Percentiles rank a stretch among this genome's conserved stretches.
These are phyloP conservation scores for Dendroctonus ponderosae DNA, from an alignment of 1,140 invertebrate genomes.

Conservation along the genomic window DNA sequence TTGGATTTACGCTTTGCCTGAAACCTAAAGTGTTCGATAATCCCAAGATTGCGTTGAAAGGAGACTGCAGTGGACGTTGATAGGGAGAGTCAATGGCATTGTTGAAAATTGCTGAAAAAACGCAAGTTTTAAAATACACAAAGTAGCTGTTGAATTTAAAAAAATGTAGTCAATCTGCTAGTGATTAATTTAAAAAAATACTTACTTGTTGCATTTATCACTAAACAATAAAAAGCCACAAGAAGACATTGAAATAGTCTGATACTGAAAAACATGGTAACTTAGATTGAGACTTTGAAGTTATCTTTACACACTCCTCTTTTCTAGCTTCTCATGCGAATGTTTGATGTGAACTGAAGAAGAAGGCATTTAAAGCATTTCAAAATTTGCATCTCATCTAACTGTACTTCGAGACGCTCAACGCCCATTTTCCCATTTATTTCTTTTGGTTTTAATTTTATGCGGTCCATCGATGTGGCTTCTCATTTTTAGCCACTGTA, in stretches of 20 bases:
- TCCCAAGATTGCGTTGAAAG: constrained; percentile 4
- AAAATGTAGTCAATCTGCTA: too few relatives aligned
- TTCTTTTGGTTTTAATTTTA: constrained; percentile 25
- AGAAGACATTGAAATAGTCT: too few relatives aligned
- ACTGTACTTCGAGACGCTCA: constrained; percentile 10
- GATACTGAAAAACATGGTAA: too few relatives aligned
- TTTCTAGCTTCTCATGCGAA: constrained; percentile 1
- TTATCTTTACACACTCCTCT: too few relatives aligned
- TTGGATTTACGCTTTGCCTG: neutral
- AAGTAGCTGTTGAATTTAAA: neutral
- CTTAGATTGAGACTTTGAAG: too few relatives aligned
- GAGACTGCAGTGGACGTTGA: neutral
- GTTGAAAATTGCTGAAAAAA: constrained; percentile 20
- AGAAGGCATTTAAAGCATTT: constrained; percentile 17
- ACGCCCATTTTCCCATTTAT: constrained; percentile 12
- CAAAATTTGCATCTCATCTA: constrained; percentile 29
- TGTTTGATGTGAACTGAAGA: constrained; percentile 13
- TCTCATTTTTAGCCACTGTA: neutral
- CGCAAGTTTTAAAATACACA: neutral
- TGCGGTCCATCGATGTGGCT: neutral
- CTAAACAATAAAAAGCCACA: too few relatives aligned
- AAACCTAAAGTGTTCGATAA: neutral
- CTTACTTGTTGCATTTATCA: too few relatives aligned
- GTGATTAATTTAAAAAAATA: too few relatives aligned
- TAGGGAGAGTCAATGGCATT: constrained; percentile 18